Conservation (phyloP, 2,113 vertebrate species). For the Tragelaphus strepsiceros region DNA sequence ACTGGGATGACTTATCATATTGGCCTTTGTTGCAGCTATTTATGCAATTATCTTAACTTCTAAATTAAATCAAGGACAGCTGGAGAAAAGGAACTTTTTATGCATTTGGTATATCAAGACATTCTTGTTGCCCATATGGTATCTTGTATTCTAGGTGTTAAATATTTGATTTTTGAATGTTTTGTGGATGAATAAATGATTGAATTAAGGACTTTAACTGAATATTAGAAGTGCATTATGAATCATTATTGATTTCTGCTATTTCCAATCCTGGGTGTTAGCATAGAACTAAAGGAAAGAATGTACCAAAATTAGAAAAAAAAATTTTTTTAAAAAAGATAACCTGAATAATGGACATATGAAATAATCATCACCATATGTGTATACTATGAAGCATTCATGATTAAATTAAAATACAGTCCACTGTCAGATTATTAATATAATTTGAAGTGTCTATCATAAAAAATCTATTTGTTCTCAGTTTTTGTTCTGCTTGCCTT, state of each 20-base stretch:
- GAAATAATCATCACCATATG: background rate
- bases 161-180: constrained; percentile 21
- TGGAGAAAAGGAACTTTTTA: background rate
- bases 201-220: background rate
- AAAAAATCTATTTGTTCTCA: background rate
- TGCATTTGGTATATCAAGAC: background rate
- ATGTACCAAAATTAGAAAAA: background rate
- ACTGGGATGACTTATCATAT: background rate
- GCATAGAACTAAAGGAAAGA: background rate
- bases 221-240: background rate
- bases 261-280: background rate
- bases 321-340: background rate
- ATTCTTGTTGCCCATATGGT: background rate
- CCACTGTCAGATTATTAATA: background rate
- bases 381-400: background rate
- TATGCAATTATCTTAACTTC: background rate
- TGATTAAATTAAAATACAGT: background rate
- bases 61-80: background rate
- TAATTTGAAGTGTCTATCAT: background rate
- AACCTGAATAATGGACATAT: background rate
- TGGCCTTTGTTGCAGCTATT: background rate
- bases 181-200: background rate
- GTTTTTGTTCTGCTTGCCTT: background rate
- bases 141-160: constrained; percentile 15
- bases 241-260: background rate